Evolutionary conservation across 2,797 vertebrate genomes (phyloP), one percentile per base, ranked within the genome.

Genomic region (Rhinichthys osculus): DNA sequence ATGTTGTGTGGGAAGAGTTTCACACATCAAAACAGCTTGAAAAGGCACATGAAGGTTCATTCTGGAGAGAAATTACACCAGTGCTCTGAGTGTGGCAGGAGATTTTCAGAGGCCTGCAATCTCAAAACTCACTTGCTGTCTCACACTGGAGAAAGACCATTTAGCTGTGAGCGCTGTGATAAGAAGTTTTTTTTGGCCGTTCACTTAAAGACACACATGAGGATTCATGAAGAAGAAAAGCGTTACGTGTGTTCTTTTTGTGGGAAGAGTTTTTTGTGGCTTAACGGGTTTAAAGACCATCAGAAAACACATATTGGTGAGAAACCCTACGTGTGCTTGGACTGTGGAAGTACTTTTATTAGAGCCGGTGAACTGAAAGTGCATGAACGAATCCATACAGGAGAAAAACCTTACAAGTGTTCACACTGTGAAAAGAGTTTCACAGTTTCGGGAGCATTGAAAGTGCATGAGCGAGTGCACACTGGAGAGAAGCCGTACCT

Each of bases 111-210:
- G 1, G 73, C 73, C 0, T 54, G 73, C 50, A 76, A 76, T 54
- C 73, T 76, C 17, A 76, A 76, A 54, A 76, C 73, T 14, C 73
- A 76, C 73, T 50, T 76, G 19, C 73, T 76, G 17, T 76, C 73
- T 54, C 87, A 87, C 64, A 87, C 83, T 5, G 87, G 87, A 78
- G 87, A 87, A 84, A 82, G 74, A 64, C 87, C 87, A 10, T 85
- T 64, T 27, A 33, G 54, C 72, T 74, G 72, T 10, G 44, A 74
- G 16, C 72, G 62, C 57, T 87, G 86, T 27, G 86, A 74, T 1
- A 87, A 87, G 67, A 76, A 35, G 23, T 87, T 87, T 67, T 67
- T 82, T 27, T 2, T 76, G 30, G 73, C 50, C 3, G 73, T 76
- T 0, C 73, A 76, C 10, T 35, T 76, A 11, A 76, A 76, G 10